These are phyloP conservation scores for human (Homo sapiens) DNA, from an alignment of 2,113 vertebrate genomes.

Conservation along the genomic window DNA sequence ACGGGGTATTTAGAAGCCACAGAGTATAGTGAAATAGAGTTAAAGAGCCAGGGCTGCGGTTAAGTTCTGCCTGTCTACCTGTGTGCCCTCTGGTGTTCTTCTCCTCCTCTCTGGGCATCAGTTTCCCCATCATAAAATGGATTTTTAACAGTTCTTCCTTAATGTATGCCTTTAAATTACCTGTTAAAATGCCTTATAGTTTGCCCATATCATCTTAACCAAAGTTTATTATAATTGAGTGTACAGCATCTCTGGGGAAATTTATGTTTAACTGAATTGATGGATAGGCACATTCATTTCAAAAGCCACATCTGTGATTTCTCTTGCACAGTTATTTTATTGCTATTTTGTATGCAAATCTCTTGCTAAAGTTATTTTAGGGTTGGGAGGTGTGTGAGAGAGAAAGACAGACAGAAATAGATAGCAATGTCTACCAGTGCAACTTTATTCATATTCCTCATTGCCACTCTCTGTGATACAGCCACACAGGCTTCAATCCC, in stretches of 20 bases:
- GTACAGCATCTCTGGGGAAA: background rate
- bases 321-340: background rate
- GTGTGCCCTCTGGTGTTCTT: rapidly evolving
- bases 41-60: rapidly evolving
- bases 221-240: background rate
- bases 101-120: background rate
- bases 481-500: background rate
- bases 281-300: background rate
- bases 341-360: background rate
- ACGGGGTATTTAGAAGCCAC: background rate
- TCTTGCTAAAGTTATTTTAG: background rate
- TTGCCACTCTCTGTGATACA: background rate
- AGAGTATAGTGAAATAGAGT: background rate
- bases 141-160: background rate
- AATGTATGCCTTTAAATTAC: background rate
- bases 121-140: background rate
- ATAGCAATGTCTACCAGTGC: background rate
- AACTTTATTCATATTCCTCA: background rate
- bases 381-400: too few relatives aligned
- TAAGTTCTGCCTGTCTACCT: background rate
- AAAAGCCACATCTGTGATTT: background rate
- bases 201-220: background rate
- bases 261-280: background rate
- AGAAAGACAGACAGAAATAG: background rate
- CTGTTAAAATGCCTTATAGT: background rate